A percentile compares a stretch with the other conserved stretches of the same genome.
These are phyloP conservation scores for Drosophila suzukii DNA, from an alignment of 1,140 invertebrate genomes.

Conservation along the genomic window DNA sequence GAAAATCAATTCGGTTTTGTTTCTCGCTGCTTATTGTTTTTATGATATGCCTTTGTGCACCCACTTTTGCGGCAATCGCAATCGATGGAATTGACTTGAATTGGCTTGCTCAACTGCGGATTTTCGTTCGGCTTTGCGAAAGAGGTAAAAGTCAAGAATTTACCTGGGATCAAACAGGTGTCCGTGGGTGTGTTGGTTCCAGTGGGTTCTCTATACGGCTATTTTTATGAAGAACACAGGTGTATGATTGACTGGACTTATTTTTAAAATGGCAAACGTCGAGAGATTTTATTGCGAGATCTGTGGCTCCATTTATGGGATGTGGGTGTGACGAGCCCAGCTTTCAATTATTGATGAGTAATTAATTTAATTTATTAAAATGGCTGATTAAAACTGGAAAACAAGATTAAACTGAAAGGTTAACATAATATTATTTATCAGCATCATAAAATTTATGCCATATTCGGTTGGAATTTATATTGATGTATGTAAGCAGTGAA, in stretches of 20 bases:
- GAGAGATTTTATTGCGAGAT: neutral
- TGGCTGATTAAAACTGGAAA: neutral
- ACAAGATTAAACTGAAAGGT: neutral
- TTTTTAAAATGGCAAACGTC: constrained; percentile 21
- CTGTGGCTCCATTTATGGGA: neutral
- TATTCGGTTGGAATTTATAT: no score
- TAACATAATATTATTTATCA: neutral
- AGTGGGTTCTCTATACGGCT: constrained; percentile 10
- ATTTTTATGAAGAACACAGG: constrained; percentile 15
- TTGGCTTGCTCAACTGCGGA: constrained; percentile 54
- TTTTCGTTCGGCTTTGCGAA: constrained; percentile 62
- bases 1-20: constrained; percentile 72
- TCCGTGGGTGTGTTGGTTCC: constrained; percentile 31
- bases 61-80: constrained; percentile 64
- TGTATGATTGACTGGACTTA: constrained; percentile 14
- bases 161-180: constrained; percentile 41
- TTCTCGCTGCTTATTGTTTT: constrained; percentile 35
- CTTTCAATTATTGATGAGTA: constrained; percentile 2
- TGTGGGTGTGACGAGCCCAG: constrained; percentile 4
- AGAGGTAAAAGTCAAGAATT: constrained; percentile 72
- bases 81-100: constrained; percentile 24
- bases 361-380: neutral
- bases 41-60: constrained; percentile 41
- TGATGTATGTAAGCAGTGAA: no score
- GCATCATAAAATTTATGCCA: neutral